phyloP scores from a whole-genome alignment of 1,140 invertebrate species.

The Antheraea pernyi region DNA sequence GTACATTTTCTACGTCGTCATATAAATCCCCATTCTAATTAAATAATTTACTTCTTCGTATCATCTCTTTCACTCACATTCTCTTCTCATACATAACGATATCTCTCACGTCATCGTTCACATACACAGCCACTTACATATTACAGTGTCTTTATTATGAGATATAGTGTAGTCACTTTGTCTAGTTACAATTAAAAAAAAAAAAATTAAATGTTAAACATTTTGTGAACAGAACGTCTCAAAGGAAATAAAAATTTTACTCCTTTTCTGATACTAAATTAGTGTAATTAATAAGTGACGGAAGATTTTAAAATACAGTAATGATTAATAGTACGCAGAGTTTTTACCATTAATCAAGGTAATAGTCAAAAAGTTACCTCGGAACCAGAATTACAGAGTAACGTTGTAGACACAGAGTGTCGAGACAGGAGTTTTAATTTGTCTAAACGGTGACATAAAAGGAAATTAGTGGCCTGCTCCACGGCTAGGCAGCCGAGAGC shows the following conservation, averaged over 20 bases:
- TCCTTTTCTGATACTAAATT: neutral
- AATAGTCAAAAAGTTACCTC: neutral
- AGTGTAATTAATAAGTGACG: neutral
- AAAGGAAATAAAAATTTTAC: neutral
- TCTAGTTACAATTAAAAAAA: too few relatives aligned
- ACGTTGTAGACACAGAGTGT: neutral
- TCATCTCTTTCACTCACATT: too few relatives aligned
- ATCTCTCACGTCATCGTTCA: too few relatives aligned
- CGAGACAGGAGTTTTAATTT: neutral
- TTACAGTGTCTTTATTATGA: too few relatives aligned
- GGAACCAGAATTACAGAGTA: neutral
- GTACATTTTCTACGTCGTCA: too few relatives aligned
- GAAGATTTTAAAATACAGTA: neutral
- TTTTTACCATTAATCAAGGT: neutral
- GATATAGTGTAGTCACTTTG: too few relatives aligned
- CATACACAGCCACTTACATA: too few relatives aligned
- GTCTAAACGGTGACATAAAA: constrained; percentile 1
- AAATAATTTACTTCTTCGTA: too few relatives aligned
- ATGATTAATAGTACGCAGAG: neutral
- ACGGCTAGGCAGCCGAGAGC: neutral
- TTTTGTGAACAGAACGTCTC: neutral
- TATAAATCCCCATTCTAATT: too few relatives aligned
- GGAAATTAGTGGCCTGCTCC: constrained; percentile 1
- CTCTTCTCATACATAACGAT: too few relatives aligned
- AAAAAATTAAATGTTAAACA: too few relatives aligned